Base-by-base conservation (phyloP, 2,797 vertebrate species). In the Petrocephalus schoutedeni region DNA sequence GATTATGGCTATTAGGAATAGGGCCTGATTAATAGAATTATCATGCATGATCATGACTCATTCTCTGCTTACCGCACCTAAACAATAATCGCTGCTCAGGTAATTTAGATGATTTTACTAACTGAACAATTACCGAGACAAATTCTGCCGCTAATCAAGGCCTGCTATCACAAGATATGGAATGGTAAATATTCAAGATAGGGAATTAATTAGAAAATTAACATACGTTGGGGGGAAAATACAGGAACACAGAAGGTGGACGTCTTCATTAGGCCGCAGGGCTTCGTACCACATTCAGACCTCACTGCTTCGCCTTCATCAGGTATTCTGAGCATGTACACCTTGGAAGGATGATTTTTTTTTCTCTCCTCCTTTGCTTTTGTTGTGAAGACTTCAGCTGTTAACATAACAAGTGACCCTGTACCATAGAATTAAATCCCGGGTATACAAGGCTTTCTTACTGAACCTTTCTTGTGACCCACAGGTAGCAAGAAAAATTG, bases 131-230 rank as follows among this genome's bases (percentile, higher is more conserved):
- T 77, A 77, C 71, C 16, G 71, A 45, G 71, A 77, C 71, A 77
- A 45, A 77, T n/a, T 77, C 71, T 36, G 16, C 71, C 41, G 0
- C 71, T 77, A 77, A 77, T 45, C 71, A 45, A 77, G 71, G 36
- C 71, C 36, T 45, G 71, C 71, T 77, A 77, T 77, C 71, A 77
- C 41, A 77, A 77, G 71, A 77, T 77, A 77, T 77, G 41, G 32
- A 77, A 77, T 9, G 36, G 71, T 77, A 77, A 77, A 77, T 77
- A 77, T 77, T 45, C 71, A 77, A 77, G 71, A 77, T 77, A 77
- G 71, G 71, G 41, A 77, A 77, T 77, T 77, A 77, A 77, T 77
- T 77, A 77, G 71, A 77, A 77, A 77, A 41, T 41, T 77, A 45
- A 2, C 41, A 45, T 77, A 41, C 16, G 7, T 77, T 77, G 71